These are phyloP conservation scores for Pseudomyrmex flavicornis DNA, from an alignment of 1,140 invertebrate genomes.

Conservation along the genomic window DNA sequence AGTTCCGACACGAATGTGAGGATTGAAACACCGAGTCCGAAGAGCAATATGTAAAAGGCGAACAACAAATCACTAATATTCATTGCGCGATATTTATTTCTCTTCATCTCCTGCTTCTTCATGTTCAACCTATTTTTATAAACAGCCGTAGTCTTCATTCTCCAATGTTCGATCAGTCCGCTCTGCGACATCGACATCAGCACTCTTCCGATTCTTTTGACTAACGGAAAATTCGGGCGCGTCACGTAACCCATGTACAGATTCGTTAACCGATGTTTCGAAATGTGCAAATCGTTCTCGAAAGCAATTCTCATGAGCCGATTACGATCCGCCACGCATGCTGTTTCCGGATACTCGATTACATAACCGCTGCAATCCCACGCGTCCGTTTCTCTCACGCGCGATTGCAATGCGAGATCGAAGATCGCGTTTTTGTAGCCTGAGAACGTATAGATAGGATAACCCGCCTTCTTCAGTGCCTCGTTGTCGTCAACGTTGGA, in stretches of 20 bases:
- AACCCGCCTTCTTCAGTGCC: too few species aligned
- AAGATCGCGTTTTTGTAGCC: too few species aligned
- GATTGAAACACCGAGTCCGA: neutral
- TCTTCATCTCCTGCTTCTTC: neutral
- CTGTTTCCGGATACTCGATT: too few species aligned
- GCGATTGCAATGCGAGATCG: too few species aligned
- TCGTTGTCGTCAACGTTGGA: too few species aligned
- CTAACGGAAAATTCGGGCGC: neutral
- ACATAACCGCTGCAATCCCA: too few species aligned
- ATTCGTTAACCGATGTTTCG: neutral
- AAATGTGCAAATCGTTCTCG: neutral
- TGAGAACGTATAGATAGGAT: too few species aligned
- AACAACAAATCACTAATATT: neutral
- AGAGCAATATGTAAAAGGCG: neutral
- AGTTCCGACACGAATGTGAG: neutral
- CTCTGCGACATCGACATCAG: neutral
- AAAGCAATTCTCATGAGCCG: neutral
- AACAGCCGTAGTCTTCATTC: too few species aligned
- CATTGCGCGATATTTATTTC: neutral
- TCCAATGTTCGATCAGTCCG: slow-evolving; percentile 1
- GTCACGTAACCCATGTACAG: neutral
- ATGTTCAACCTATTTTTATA: neutral
- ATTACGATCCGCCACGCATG: too few species aligned
- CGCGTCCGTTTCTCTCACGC: too few species aligned
- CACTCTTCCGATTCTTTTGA: neutral